Evolutionary conservation across 2,888 invertebrate genomes (phyloP).

Genomic region (Atherix ibis): DNA sequence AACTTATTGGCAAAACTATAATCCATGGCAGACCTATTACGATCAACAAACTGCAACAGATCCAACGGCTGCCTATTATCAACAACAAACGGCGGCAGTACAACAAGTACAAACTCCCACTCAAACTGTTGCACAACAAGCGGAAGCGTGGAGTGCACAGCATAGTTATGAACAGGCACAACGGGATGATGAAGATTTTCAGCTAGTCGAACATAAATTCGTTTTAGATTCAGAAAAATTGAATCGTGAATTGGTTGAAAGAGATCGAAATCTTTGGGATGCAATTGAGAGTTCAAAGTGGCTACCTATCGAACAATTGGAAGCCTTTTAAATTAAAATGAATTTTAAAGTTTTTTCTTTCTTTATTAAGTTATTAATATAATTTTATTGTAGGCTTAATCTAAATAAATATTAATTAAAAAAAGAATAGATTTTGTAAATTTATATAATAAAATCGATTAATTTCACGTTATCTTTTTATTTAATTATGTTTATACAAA

Average conservation of each 20-base stretch:
- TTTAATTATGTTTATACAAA: too few species aligned
- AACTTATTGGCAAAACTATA: slow-evolving; percentile 78
- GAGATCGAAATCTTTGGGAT: slow-evolving; percentile 65
- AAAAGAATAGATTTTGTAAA: too few species aligned
- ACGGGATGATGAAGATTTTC: slow-evolving; percentile 46
- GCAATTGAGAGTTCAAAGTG: slow-evolving; percentile 68
- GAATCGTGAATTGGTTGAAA: slow-evolving; percentile 60
- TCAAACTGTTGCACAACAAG: slow-evolving; percentile 28
- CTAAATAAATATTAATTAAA: too few species aligned
- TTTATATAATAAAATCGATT: too few species aligned
- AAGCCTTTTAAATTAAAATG: slow-evolving; percentile 39
- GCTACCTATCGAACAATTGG: slow-evolving; percentile 61
- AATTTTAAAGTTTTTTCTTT: too few species aligned
- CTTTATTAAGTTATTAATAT: too few species aligned
- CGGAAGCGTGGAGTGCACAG: slow-evolving; percentile 36
- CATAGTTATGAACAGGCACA: slow-evolving; percentile 29
- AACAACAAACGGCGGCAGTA: slow-evolving; percentile 28
- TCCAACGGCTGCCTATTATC: slow-evolving; percentile 25
- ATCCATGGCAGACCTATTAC: slow-evolving; percentile 63
- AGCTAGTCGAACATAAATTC: slow-evolving; percentile 65
- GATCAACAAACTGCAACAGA: slow-evolving; percentile 29
- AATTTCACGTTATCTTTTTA: too few species aligned
- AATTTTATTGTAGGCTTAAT: too few species aligned
- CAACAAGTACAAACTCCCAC: slow-evolving; percentile 13
- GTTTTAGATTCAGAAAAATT: slow-evolving; percentile 56